Conservation (phyloP, 2,888 invertebrate species). For the Acrocyrtus sp. region DNA sequence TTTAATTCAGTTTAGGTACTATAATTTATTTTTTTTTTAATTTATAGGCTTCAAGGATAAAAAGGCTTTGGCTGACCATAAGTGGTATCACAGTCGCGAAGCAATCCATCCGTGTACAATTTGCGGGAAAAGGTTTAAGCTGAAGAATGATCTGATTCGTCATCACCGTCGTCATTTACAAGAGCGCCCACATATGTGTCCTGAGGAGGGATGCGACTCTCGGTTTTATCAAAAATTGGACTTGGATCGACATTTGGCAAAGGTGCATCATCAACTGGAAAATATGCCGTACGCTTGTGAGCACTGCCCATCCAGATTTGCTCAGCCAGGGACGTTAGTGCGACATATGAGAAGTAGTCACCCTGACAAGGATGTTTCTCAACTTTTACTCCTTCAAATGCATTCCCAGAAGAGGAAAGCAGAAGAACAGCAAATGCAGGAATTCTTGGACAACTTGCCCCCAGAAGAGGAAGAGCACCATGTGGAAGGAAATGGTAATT, state of each 20-base stretch:
- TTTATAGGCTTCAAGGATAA: slow-evolving; percentile 41
- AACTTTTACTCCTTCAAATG: slow-evolving; percentile 12
- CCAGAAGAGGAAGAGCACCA: slow-evolving; percentile 30
- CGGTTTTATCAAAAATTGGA: slow-evolving; percentile 36
- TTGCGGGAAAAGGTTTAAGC: slow-evolving; percentile 38
- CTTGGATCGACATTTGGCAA: slow-evolving; percentile 27
- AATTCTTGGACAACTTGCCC: slow-evolving; percentile 17
- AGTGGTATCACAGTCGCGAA: slow-evolving; percentile 37
- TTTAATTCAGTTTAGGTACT: too few species aligned
- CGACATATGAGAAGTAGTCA: slow-evolving; percentile 34
- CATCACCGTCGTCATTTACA: slow-evolving; percentile 43
- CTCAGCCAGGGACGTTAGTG: slow-evolving; percentile 13
- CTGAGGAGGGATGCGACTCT: slow-evolving; percentile 19
- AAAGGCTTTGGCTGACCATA: slow-evolving; percentile 39
- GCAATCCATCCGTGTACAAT: slow-evolving; percentile 37
- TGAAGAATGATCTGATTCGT: slow-evolving; percentile 41
- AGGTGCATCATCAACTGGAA: slow-evolving; percentile 26
- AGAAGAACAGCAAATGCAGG: slow-evolving; percentile 11
- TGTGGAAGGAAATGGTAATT: background rate
- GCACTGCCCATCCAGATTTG: slow-evolving; percentile 29
- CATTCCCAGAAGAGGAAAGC: slow-evolving; percentile 9
- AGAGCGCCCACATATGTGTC: slow-evolving; percentile 32
- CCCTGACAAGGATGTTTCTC: slow-evolving; percentile 22
- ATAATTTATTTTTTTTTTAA: too few species aligned
- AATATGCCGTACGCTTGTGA: slow-evolving; percentile 17